These are phyloP conservation scores for Epinephelus malabaricus DNA, from an alignment of 2,797 vertebrate genomes.

Conservation along the genomic window DNA sequence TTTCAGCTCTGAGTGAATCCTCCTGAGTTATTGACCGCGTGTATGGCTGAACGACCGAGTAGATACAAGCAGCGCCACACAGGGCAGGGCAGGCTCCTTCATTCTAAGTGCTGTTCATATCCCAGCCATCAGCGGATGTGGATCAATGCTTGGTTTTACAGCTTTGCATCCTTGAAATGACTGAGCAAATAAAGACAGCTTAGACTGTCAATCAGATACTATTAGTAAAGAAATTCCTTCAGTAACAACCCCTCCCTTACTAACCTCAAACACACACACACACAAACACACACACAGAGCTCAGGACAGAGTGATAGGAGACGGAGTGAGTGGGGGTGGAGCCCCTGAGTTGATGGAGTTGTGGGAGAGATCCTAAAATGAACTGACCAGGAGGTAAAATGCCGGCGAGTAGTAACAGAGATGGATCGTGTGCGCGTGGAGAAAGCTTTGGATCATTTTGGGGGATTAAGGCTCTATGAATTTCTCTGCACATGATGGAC, in stretches of 20 bases:
- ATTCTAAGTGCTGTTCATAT: conserved; percentile 80
- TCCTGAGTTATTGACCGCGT: conserved; percentile 36
- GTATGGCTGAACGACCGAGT: conserved; percentile 19
- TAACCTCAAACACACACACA: conserved; percentile 31
- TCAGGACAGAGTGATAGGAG: conserved; percentile 40
- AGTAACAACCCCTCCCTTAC: conserved; percentile 33
- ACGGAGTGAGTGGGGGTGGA: conserved; percentile 59
- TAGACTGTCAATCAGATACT: conserved; percentile 69
- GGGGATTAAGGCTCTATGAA: neutral
- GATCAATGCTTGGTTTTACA: conserved; percentile 82
- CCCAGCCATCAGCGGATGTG: conserved; percentile 74
- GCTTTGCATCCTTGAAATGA: conserved; percentile 76
- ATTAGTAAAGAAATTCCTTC: conserved; percentile 75
- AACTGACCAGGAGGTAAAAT: conserved; percentile 29
- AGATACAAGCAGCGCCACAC: conserved; percentile 67
- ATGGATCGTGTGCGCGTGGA: conserved; percentile 31
- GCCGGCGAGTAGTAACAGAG: conserved; percentile 10
- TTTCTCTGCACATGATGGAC: conserved; percentile 43
- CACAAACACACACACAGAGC: conserved; percentile 15
- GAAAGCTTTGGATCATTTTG: conserved; percentile 44
- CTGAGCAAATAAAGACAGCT: conserved; percentile 67
- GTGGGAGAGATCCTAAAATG: conserved; percentile 45
- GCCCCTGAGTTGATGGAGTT: conserved; percentile 56
- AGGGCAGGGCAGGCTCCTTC: conserved; percentile 69
- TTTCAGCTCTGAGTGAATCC: conserved; percentile 32